These are phyloP conservation scores for Uropetala carovei DNA, from an alignment of 2,888 invertebrate species.

Conservation along the genomic window DNA sequence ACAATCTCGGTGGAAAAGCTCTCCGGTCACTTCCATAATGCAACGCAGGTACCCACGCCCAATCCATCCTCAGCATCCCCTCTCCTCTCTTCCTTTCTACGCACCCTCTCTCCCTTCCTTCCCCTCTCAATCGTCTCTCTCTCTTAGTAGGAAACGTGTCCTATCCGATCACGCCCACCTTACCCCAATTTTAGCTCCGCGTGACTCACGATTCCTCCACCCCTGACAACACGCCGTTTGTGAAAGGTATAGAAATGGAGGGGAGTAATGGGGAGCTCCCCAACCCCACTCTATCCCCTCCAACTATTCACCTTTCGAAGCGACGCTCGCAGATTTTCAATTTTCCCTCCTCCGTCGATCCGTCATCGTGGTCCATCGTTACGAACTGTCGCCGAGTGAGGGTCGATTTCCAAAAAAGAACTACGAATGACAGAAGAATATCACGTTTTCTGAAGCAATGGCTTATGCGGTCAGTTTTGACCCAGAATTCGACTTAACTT, in stretches of 20 bases:
- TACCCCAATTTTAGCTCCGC: neutral
- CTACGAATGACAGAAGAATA: neutral
- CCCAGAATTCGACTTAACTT: constrained; percentile 38
- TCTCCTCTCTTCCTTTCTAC: neutral
- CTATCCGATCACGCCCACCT: constrained; percentile 8
- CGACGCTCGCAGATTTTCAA: neutral
- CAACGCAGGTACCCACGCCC: constrained; percentile 20
- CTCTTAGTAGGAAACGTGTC: neutral
- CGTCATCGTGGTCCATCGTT: neutral
- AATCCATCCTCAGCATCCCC: neutral
- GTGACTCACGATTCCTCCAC: constrained; percentile 18
- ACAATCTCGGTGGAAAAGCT: neutral
- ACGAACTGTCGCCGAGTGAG: neutral
- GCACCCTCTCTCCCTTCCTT: neutral
- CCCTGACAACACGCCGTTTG: neutral
- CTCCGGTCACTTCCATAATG: neutral
- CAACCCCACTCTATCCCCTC: neutral
- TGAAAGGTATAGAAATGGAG: neutral
- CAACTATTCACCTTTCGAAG: neutral
- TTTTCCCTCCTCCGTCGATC: neutral
- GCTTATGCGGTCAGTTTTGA: constrained; percentile 34
- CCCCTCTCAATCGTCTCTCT: neutral
- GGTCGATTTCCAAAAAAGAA: neutral
- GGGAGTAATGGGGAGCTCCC: neutral
- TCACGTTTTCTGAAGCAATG: neutral